Evolutionary conservation across 1,140 invertebrate genomes (phyloP).

Genomic region (Helicorthomorpha holstii): DNA sequence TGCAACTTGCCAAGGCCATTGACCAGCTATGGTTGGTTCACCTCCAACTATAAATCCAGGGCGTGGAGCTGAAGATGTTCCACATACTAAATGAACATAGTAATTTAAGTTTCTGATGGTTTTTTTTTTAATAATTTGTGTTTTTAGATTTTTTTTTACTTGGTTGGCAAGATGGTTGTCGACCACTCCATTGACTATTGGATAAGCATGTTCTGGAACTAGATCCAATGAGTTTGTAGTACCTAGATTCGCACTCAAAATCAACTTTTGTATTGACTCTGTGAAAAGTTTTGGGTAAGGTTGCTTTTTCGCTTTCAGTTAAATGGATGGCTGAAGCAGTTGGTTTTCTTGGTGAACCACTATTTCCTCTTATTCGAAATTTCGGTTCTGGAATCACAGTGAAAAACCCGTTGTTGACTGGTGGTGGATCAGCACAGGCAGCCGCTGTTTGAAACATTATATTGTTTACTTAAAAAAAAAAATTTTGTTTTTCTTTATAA

Average conservation of each 20-base stretch:
- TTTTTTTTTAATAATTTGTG: too few relatives aligned
- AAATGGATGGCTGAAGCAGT: too few relatives aligned
- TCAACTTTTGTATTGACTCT: constrained; percentile 5
- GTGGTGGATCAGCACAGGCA: not conserved
- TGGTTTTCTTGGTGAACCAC: not conserved
- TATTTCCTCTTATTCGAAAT: not conserved
- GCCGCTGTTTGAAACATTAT: not conserved
- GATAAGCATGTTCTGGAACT: constrained; percentile 7
- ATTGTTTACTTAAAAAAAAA: too few relatives aligned
- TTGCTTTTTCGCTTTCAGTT: not conserved
- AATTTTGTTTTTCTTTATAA: too few relatives aligned
- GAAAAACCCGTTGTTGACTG: not conserved
- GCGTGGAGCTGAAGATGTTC: constrained; percentile 7
- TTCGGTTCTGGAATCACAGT: not conserved
- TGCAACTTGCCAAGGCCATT: constrained; percentile 14
- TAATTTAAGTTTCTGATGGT: too few relatives aligned
- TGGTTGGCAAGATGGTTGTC: constrained; percentile 8
- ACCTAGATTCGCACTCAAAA: constrained; percentile 10
- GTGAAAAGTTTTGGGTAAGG: constrained; percentile 4
- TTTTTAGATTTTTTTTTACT: constrained; percentile 4
- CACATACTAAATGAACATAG: constrained; percentile 9
- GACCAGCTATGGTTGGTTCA: constrained; percentile 4
- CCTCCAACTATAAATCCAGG: constrained; percentile 11
- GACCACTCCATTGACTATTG: constrained; percentile 10
- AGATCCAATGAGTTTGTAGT: constrained; percentile 10